Evolutionary conservation across 2,113 vertebrate genomes (phyloP).

Genomic region (Bujurquina vittata): DNA sequence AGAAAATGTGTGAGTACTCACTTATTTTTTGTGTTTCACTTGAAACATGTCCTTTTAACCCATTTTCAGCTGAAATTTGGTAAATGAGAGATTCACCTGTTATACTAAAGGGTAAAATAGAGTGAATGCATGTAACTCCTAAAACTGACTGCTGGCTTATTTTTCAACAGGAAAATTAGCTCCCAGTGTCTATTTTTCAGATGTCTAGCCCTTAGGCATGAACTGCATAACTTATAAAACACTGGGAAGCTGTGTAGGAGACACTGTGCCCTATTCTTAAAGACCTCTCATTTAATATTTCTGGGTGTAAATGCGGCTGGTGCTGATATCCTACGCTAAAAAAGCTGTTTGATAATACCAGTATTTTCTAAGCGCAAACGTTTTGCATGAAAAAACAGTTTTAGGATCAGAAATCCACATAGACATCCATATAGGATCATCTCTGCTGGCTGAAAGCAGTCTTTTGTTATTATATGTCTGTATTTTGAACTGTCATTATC

Average conservation of each 20-base stretch:
- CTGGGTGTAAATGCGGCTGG: background rate
- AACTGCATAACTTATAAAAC: constrained; percentile 4
- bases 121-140: background rate
- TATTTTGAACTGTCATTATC: background rate
- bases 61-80: rapidly evolving
- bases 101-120: background rate
- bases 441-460: no score
- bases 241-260: constrained; percentile 1
- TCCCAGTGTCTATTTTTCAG: background rate
- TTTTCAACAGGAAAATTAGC: background rate
- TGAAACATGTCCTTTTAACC: background rate
- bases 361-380: background rate
- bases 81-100: background rate
- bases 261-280: background rate
- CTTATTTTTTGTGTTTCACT: background rate
- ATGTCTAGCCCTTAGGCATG: background rate
- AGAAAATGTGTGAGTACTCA: background rate
- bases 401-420: background rate
- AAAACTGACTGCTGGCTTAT: background rate
- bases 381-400: background rate
- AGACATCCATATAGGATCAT: no score
- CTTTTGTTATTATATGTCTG: background rate
- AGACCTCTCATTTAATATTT: background rate
- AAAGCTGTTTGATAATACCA: background rate
- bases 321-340: background rate